These are phyloP conservation scores for Caenorhabditis sp. DNA, from an alignment of 2,888 invertebrate genomes.

Conservation along the genomic window DNA sequence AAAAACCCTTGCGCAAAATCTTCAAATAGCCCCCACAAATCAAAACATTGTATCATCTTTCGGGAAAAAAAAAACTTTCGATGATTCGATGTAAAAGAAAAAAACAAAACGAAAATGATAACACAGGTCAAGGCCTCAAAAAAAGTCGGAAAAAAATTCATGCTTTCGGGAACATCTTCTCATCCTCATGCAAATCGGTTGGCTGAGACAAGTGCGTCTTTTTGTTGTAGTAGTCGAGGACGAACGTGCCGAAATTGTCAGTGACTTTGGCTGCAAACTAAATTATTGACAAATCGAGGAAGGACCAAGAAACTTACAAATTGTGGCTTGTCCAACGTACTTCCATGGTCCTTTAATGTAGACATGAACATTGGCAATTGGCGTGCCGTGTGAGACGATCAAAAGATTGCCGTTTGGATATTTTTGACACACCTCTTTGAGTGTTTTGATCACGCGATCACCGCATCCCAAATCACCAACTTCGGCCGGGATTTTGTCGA, in stretches of 20 bases:
- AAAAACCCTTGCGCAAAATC: neutral
- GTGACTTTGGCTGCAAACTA: slow-evolving; percentile 29
- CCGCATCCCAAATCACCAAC: slow-evolving; percentile 47
- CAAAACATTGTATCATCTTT: neutral
- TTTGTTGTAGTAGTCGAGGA: slow-evolving; percentile 36
- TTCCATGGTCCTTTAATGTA: slow-evolving; percentile 55
- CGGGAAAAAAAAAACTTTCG: neutral
- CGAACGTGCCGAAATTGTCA: slow-evolving; percentile 31
- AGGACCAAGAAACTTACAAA: slow-evolving; percentile 26
- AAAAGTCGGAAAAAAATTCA: neutral
- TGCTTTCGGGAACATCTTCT: slow-evolving; percentile 8
- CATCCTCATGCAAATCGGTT: slow-evolving; percentile 31
- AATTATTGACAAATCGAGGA: neutral
- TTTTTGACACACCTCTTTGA: slow-evolving; percentile 47
- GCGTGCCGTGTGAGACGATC: slow-evolving; percentile 65
- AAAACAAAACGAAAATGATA: too few species aligned
- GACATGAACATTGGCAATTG: slow-evolving; percentile 61
- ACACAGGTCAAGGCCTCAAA: neutral
- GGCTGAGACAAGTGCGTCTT: slow-evolving; percentile 33
- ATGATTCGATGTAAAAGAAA: neutral
- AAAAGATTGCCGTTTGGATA: slow-evolving; percentile 57
- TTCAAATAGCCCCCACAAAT: neutral
- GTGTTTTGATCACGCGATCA: slow-evolving; percentile 46
- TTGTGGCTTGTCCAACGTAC: slow-evolving; percentile 64
- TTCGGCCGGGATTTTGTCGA: slow-evolving; percentile 49